phyloP scores from a whole-genome alignment of 2,888 invertebrate species.

The Heterodera filipjevi region DNA sequence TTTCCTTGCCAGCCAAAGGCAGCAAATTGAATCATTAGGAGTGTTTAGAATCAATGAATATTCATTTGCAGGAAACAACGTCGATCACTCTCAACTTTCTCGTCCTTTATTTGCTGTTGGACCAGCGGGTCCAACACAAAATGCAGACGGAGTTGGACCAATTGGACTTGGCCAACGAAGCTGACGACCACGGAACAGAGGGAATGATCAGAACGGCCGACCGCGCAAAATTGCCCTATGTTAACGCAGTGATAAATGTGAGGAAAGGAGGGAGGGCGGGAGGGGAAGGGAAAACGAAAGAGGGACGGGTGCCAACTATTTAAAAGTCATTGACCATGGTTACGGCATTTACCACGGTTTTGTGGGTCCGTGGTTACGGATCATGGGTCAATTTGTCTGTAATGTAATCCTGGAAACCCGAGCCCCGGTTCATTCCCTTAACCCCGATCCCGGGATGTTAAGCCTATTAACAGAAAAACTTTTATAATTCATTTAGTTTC shows the following conservation, averaged over 20 bases:
- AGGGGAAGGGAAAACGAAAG: not conserved
- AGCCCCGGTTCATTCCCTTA: too few species aligned
- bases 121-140: constrained; percentile 28
- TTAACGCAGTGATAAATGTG: constrained; percentile 30
- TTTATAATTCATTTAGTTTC: too few species aligned
- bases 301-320: not conserved
- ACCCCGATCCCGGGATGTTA: too few species aligned
- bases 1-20: too few species aligned
- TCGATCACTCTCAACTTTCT: constrained; percentile 20
- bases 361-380: too few species aligned
- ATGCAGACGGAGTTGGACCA: constrained; percentile 26
- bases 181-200: not conserved
- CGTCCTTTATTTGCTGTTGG: constrained; percentile 27
- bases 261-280: not conserved
- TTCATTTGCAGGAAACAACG: constrained; percentile 20
- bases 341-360: too few species aligned
- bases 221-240: constrained; percentile 17
- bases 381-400: too few species aligned
- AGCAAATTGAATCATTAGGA: too few species aligned
- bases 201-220: constrained; percentile 11
- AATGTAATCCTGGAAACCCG: too few species aligned
- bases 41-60: not conserved
- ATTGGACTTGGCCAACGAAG: not conserved
- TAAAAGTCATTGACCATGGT: too few species aligned
- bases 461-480: too few species aligned